A percentile compares a stretch with the other conserved stretches of the same genome.
Evolutionary conservation across 2,888 invertebrate genomes (phyloP).

Genomic region (Tuta absoluta): DNA sequence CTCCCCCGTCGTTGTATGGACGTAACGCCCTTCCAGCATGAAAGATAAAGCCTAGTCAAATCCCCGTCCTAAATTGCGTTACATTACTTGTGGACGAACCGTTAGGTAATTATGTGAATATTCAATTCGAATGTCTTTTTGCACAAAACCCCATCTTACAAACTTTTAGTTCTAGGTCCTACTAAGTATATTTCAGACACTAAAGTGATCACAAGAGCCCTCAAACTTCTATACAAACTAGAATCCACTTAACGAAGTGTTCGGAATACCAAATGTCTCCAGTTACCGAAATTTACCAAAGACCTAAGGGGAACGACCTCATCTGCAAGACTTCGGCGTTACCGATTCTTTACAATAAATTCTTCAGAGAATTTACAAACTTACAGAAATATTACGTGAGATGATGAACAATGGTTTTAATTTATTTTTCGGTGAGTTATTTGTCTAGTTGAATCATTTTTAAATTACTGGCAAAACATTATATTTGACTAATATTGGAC

Average conservation of each 20-base stretch:
- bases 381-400: not conserved
- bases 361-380: not conserved
- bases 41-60: no score
- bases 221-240: not conserved
- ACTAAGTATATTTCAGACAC: not conserved
- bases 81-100: no score
- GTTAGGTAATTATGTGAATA: no score
- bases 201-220: not conserved
- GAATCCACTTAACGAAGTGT: not conserved
- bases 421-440: not conserved
- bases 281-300: not conserved
- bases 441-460: not conserved
- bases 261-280: not conserved
- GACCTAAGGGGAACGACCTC: not conserved
- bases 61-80: no score
- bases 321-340: not conserved
- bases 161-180: no score
- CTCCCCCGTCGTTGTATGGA: no score
- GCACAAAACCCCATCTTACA: no score
- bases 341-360: not conserved
- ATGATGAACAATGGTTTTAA: not conserved
- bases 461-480: no score
- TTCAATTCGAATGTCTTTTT: no score
- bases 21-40: no score
- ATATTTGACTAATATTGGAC: no score